phyloP scores from a whole-genome alignment of 2,113 vertebrate species.

The Chlorocebus sabaeus region DNA sequence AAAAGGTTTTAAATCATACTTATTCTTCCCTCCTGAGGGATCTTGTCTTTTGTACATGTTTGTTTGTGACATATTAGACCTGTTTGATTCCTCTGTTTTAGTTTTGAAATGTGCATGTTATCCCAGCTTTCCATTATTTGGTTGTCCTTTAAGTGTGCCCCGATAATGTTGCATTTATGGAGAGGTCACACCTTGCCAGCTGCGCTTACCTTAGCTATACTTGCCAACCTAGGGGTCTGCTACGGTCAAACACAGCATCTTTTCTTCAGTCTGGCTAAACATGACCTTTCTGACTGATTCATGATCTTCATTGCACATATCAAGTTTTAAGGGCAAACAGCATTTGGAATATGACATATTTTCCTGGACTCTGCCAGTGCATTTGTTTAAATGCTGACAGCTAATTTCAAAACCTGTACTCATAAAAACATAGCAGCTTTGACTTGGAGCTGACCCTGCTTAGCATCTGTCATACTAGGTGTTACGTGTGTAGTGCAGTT shows the following conservation, averaged over 20 bases:
- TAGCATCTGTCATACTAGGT: slow-evolving; percentile 81
- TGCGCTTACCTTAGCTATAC: slow-evolving; percentile 70
- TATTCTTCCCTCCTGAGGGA: slow-evolving; percentile 78
- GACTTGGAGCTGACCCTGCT: slow-evolving; percentile 87
- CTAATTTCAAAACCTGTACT: slow-evolving; percentile 59
- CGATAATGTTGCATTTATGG: slow-evolving; percentile 78
- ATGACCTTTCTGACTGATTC: slow-evolving; percentile 43
- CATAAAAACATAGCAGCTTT: slow-evolving; percentile 75
- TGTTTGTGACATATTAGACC: slow-evolving; percentile 83
- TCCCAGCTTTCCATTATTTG: slow-evolving; percentile 81
- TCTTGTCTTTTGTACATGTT: slow-evolving; percentile 84
- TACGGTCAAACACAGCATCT: slow-evolving; percentile 75
- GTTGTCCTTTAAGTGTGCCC: slow-evolving; percentile 79
- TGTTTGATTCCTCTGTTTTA: slow-evolving; percentile 82
- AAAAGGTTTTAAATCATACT: slow-evolving; percentile 93
- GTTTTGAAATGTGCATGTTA: slow-evolving; percentile 87
- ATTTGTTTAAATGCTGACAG: slow-evolving; percentile 69
- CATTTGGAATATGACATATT: slow-evolving; percentile 55
- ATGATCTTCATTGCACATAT: slow-evolving; percentile 5
- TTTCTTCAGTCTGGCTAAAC: slow-evolving; percentile 66
- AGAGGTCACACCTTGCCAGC: slow-evolving; percentile 74
- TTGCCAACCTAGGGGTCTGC: slow-evolving; percentile 80
- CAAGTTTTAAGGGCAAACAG: slow-evolving; percentile 66
- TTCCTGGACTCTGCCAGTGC: slow-evolving; percentile 57
- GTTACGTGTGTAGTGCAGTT: slow-evolving; percentile 79